Evolutionary conservation across 2,113 vertebrate genomes (phyloP), one percentile per base, ranked within the genome.

Genomic region (Phoxinus phoxinus): DNA sequence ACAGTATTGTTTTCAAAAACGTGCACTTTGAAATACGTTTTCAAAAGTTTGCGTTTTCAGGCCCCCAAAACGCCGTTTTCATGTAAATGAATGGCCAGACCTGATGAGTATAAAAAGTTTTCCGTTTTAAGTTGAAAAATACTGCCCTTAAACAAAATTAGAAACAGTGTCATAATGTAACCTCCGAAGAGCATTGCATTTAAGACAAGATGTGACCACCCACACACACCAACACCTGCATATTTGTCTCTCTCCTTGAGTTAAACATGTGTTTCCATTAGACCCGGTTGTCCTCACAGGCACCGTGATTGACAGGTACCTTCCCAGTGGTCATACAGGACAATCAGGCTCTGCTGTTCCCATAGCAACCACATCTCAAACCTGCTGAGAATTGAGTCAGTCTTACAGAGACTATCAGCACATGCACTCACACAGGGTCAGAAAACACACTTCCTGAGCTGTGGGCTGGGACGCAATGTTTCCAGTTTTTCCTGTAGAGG

Each of bases 401-500:
- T 58, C 41, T 73, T 6, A 37, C 48, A 76, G 61, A 84, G 82
- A 72, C 67, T 71, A 51, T 85, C 71, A 58, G 48, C 13, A 0
- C 37, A 15, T 7, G 10, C 41, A 25, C 44, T 9, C 35, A 59
- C 32, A 73, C 76, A 82, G 58, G 81, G 87, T 88, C 86, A 91
- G 78, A 85, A 21, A 87, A 77, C 90, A 91, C 86, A 90, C 86
- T 90, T 91, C 90, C 90, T 86, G 82, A 53, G 25, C 71, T 73
- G 23, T n/a, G 63, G 78, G 84, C 85, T 53, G 86, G 81, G 86
- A 87, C 84, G 46, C 44, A 56, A 23, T 32, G 84, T 32, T 86
- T 86, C 86, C 73, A 59, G 32, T 51, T 84, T 85, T 85, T 88
- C 85, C 84, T 76, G 73, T 86, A 56, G 63, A 87, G 76, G 83